Percentiles rank a stretch among this genome's conserved stretches.
Conservation (phyloP, 1,140 invertebrate genomes). For the Euwallacea similis region DNA sequence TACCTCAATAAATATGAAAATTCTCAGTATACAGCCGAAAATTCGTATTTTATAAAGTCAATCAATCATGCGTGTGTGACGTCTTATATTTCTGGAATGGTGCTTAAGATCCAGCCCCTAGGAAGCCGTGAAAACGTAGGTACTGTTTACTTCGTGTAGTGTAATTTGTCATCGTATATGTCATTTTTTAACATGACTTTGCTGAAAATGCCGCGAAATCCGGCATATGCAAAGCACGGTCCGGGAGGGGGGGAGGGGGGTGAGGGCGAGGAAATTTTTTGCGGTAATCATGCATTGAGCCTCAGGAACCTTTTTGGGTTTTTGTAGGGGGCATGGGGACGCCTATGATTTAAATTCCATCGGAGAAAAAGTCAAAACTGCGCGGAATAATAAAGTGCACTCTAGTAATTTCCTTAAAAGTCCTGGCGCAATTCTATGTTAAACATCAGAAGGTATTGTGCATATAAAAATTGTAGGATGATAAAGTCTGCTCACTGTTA, state of each 20-base stretch:
- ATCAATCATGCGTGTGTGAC: conserved; percentile 14
- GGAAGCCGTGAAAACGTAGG: conserved; percentile 15
- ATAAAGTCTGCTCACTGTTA: conserved; percentile 19
- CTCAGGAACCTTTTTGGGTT: background rate
- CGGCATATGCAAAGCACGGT: background rate
- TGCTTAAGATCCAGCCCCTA: background rate
- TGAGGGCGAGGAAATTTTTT: background rate
- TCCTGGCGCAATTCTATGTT: conserved; percentile 11
- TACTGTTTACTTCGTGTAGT: conserved; percentile 13
- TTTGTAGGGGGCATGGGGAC: background rate
- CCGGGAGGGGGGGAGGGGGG: background rate
- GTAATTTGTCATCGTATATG: conserved; percentile 20
- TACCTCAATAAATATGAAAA: too few relatives aligned
- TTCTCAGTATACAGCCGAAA: too few relatives aligned
- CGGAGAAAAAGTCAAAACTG: background rate
- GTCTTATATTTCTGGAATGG: conserved; percentile 2
- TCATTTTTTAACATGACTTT: conserved; percentile 21
- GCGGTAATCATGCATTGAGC: background rate
- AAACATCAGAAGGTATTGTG: conserved; percentile 18
- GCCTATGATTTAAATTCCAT: background rate
- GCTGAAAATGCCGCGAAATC: conserved; percentile 6
- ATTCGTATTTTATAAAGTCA: too few relatives aligned
- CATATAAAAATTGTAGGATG: conserved; percentile 4
- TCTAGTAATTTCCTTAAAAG: conserved; percentile 28
- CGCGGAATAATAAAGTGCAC: conserved; percentile 4